Base-by-base conservation (phyloP, 2,113 vertebrate genomes). In the Brienomyrus brachyistius region DNA sequence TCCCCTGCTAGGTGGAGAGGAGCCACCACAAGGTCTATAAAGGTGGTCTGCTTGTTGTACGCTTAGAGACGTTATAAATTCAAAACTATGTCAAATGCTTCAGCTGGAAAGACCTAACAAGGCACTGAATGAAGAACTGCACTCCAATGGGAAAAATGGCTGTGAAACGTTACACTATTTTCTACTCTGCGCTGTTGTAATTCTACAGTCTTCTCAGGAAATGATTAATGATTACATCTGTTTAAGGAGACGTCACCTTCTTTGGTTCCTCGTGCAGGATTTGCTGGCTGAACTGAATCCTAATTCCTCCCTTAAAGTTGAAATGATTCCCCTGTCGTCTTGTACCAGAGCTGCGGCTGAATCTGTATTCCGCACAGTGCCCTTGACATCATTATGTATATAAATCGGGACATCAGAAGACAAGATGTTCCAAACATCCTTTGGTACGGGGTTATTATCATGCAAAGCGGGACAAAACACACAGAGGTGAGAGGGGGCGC, bases 391-490 rank as follows among this genome's bases (percentile, higher is more conserved):
- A 84, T 84, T 84, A 84, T n/a, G 40, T 84, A 84, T 84, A 47
- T 80, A 80, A 80, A 80, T 48, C 82, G 45, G 82, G 82, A 84
- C 45, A 84, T 84, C 82, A 84, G 45, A 84, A 84, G 82, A 48
- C 40, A 84, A 84, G 82, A 84, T 48, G 45, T 84, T 84, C 82
- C 40, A 84, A 84, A 84, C 82, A 84, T 84, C 82, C 82, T 84
- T 23, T 27, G 19, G 45, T 84, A 48, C 10, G 17, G 21, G 40
- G 21, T 84, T 23, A 84, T 84, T 84, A 84, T 84, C 82, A 84
- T 84, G 82, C 82, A 84, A 48, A 84, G 82, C 40, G 40, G 82
- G 35, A 9, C 82, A 48, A 84, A 45, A 48, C 82, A 84, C 82
- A 84, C 23, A 52, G 27, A 31, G 84, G 50, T 86, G 84, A 86